Conservation (phyloP, 2,797 vertebrate genomes). For the Propithecus perrieri region DNA sequence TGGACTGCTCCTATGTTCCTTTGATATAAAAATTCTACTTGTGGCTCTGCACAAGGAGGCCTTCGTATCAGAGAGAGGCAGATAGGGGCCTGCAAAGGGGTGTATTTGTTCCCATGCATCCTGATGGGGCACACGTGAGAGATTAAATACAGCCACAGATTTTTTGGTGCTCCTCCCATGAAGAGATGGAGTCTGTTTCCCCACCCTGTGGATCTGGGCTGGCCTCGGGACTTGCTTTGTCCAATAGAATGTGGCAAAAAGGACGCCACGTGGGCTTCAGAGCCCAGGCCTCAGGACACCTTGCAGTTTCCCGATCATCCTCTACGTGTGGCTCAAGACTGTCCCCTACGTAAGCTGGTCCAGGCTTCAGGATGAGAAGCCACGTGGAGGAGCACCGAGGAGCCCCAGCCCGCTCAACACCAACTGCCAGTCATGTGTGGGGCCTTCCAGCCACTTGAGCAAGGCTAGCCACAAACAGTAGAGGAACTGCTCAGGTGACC, state of each 20-base stretch:
- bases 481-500: not conserved
- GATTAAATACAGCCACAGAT: not conserved
- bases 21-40: not conserved
- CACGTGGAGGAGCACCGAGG: fast-evolving
- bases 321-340: not conserved
- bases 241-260: not conserved
- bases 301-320: not conserved
- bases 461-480: not conserved
- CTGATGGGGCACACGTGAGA: not conserved
- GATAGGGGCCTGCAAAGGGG: not conserved
- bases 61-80: not conserved
- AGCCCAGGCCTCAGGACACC: not conserved
- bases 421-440: not conserved
- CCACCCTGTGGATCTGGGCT: not conserved
- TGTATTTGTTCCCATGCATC: fast-evolving
- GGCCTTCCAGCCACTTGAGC: not conserved
- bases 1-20: not conserved
- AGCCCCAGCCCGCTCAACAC: not conserved
- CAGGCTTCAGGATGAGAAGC: not conserved
- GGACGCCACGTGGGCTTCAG: too few species aligned
- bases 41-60: not conserved
- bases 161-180: not conserved
- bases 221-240: not conserved
- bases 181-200: not conserved
- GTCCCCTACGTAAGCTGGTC: fast-evolving